These are phyloP conservation scores for Labeo rohita DNA, from an alignment of 2,113 vertebrate genomes.

Conservation along the genomic window DNA sequence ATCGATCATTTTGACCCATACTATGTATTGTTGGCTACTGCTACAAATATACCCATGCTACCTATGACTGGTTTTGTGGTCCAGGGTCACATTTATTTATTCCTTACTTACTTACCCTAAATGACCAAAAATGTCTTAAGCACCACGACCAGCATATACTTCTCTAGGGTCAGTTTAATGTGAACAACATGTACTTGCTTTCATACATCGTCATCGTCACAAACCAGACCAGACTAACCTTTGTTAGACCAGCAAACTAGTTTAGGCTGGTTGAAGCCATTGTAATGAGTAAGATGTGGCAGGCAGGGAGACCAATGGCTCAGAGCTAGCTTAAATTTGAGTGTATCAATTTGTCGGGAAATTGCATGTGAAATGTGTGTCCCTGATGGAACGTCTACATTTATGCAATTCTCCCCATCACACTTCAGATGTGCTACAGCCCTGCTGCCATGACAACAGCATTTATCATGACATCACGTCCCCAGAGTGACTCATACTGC, in stretches of 20 bases:
- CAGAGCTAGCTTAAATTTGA: background rate
- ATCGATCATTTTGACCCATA: no score
- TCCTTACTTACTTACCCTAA: background rate
- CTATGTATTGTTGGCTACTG: no score
- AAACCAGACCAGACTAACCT: background rate
- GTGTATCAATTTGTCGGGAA: background rate
- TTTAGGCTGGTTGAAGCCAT: background rate
- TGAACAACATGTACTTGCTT: background rate
- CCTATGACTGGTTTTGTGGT: no score
- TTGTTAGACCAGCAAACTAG: background rate
- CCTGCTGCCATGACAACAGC: constrained; percentile 72
- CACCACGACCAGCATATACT: background rate
- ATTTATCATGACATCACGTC: constrained; percentile 70
- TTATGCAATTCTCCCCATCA: constrained; percentile 7
- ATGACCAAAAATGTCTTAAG: background rate
- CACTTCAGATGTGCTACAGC: constrained; percentile 42
- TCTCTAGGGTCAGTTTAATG: background rate
- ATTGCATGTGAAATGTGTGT: constrained; percentile 4
- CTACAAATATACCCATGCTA: no score
- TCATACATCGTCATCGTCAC: background rate
- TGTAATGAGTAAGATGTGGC: background rate
- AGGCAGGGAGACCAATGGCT: background rate
- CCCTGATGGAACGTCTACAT: constrained; percentile 15
- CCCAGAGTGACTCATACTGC: constrained; percentile 70
- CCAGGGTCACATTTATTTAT: no score